Evolutionary conservation across 2,888 invertebrate genomes (phyloP).

Genomic region (Trissolcus japonicus): DNA sequence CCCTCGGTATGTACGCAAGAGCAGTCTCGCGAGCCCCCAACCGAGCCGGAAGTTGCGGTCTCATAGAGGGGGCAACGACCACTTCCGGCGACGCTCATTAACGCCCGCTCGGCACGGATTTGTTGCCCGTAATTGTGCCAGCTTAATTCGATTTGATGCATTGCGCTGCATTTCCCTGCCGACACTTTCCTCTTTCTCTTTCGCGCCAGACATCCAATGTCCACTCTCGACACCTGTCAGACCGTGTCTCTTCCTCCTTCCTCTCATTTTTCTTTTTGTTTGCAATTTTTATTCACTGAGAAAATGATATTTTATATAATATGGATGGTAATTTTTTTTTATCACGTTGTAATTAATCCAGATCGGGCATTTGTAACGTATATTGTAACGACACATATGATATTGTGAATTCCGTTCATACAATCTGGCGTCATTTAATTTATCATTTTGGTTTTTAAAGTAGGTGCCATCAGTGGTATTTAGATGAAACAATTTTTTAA

Average conservation of each 20-base stretch:
- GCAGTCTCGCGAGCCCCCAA: slow-evolving; percentile 67
- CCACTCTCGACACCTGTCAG: slow-evolving; percentile 55
- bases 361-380: too few relatives aligned
- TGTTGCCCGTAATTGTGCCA: slow-evolving; percentile 72
- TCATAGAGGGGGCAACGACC: slow-evolving; percentile 55
- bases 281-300: slow-evolving; percentile 22
- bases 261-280: slow-evolving; percentile 34
- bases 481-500: too few relatives aligned
- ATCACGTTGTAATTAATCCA: too few relatives aligned
- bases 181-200: slow-evolving; percentile 50
- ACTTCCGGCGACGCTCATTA: slow-evolving; percentile 76
- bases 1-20: slow-evolving; percentile 60
- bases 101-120: slow-evolving; percentile 73
- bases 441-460: too few relatives aligned
- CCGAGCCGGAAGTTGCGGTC: slow-evolving; percentile 72
- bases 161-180: slow-evolving; percentile 60
- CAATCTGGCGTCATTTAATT: too few relatives aligned
- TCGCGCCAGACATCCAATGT: slow-evolving; percentile 39
- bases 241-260: slow-evolving; percentile 51
- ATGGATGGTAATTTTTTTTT: not conserved
- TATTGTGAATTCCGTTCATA: too few relatives aligned
- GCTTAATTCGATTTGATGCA: slow-evolving; percentile 73
- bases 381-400: too few relatives aligned
- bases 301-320: not conserved
- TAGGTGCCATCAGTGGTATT: too few relatives aligned